Evolutionary conservation across 2,888 invertebrate genomes (phyloP).

Genomic region (Ligdia adustata): DNA sequence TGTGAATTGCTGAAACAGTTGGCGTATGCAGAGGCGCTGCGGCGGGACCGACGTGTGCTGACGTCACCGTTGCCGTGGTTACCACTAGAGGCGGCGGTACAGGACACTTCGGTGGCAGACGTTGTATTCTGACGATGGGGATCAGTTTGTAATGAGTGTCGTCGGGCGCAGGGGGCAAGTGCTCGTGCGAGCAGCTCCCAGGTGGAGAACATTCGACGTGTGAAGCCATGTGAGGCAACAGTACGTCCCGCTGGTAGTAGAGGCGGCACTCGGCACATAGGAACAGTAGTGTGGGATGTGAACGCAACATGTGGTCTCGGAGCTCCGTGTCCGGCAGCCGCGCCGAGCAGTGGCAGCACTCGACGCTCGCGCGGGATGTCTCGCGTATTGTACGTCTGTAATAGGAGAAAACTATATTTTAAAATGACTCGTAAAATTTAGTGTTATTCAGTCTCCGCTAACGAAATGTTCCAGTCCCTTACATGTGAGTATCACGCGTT

Average conservation of each 20-base stretch:
- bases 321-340: not conserved
- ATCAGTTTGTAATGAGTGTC: too few species aligned
- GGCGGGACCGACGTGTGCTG: too few species aligned
- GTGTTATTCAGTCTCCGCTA: too few species aligned
- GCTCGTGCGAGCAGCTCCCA: too few species aligned
- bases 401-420: not conserved
- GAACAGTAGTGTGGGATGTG: not conserved
- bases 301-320: not conserved
- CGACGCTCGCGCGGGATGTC: constrained; percentile 53
- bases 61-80: too few species aligned
- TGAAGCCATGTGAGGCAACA: not conserved
- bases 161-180: too few species aligned
- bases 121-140: not conserved
- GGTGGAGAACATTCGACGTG: too few species aligned
- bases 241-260: not conserved
- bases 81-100: not conserved
- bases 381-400: constrained; percentile 64
- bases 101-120: not conserved
- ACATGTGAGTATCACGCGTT: not conserved
- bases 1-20: too few species aligned
- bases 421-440: too few species aligned
- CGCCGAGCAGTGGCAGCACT: not conserved
- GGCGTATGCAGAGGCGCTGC: too few species aligned
- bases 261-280: constrained; percentile 2
- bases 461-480: too few species aligned